Evolutionary conservation across 1,140 invertebrate genomes (phyloP).

Genomic region (Lycorma delicatula): DNA sequence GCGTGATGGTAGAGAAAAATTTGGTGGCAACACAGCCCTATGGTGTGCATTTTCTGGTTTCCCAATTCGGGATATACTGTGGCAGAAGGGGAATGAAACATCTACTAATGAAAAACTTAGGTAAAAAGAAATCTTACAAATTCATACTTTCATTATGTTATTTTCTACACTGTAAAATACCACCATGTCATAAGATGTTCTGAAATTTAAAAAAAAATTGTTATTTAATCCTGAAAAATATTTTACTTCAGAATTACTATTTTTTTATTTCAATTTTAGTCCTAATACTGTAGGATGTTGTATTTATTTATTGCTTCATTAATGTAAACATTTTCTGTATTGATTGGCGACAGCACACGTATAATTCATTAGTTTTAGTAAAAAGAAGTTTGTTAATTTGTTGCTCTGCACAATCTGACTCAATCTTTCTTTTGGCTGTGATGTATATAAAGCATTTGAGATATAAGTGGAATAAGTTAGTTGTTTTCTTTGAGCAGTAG

Average conservation of each 20-base stretch:
- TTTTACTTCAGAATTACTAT: neutral
- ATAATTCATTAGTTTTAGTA: too few species aligned
- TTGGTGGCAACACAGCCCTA: conserved; percentile 41
- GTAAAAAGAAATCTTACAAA: neutral
- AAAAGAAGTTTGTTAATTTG: too few species aligned
- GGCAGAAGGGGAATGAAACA: conserved; percentile 47
- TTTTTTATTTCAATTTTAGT: neutral
- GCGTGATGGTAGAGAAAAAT: conserved; percentile 41
- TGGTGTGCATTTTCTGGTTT: conserved; percentile 49
- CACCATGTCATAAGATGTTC: neutral
- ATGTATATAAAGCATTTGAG: too few species aligned
- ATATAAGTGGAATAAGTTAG: too few species aligned
- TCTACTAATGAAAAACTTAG: conserved; percentile 39
- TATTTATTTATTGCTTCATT: neutral
- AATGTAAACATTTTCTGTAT: too few species aligned
- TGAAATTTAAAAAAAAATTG: neutral
- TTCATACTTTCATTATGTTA: neutral
- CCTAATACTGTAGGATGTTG: neutral
- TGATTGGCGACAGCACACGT: too few species aligned
- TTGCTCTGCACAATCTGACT: too few species aligned
- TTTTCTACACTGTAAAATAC: neutral
- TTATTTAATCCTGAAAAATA: neutral
- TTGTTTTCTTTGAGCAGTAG: too few species aligned
- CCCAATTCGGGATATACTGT: conserved; percentile 45
- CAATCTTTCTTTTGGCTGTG: too few species aligned